Percentiles rank a stretch among this genome's conserved stretches.
phyloP scores from a whole-genome alignment of 2,888 invertebrate species.

The Labia minor region DNA sequence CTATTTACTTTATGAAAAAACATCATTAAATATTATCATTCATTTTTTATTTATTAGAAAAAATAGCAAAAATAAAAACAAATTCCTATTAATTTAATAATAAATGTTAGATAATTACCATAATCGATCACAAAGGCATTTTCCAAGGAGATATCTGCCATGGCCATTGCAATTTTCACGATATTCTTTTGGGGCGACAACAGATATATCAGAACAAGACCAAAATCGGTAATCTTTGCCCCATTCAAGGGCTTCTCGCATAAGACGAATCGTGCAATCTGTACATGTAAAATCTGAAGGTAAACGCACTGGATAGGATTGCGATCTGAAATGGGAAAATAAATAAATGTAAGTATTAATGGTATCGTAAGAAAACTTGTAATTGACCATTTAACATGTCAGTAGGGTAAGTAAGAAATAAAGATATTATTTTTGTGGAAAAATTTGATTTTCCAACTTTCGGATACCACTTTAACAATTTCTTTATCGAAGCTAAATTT shows the following conservation, averaged over 20 bases:
- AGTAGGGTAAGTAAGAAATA: no score
- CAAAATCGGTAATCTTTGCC: conserved; percentile 75
- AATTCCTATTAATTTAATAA: no score
- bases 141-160: conserved; percentile 65
- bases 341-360: conserved; percentile 16
- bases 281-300: conserved; percentile 73
- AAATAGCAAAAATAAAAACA: no score
- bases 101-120: conserved; percentile 37
- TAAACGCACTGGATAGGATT: conserved; percentile 66
- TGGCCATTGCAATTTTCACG: conserved; percentile 76
- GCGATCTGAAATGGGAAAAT: conserved; percentile 53
- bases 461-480: no score
- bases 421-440: no score
- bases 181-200: conserved; percentile 54
- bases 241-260: conserved; percentile 89
- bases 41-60: no score
- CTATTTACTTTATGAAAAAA: no score
- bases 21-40: no score
- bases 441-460: no score
- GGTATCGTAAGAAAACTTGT: neutral
- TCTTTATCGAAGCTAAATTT: no score
- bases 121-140: conserved; percentile 70
- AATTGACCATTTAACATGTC: neutral
- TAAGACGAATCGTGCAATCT: conserved; percentile 80
- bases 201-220: conserved; percentile 81